phyloP scores from a whole-genome alignment of 1,140 invertebrate species.

The Pantala flavescens region DNA sequence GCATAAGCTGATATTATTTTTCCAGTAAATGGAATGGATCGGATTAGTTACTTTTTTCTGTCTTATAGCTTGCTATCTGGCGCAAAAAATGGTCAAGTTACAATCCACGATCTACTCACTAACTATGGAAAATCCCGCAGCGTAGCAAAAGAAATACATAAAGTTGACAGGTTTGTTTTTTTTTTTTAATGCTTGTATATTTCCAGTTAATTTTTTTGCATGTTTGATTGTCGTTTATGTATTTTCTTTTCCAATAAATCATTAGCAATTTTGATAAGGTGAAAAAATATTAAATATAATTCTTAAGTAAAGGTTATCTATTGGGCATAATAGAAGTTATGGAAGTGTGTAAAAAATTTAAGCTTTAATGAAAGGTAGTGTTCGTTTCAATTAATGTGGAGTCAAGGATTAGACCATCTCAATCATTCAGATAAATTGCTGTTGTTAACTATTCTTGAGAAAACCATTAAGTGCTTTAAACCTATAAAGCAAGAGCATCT shows the following conservation, averaged over 20 bases:
- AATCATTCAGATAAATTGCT: too few relatives aligned
- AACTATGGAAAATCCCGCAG: not conserved
- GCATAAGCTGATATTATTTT: too few relatives aligned
- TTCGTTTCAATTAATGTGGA: too few relatives aligned
- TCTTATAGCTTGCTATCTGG: slow-evolving; percentile 15
- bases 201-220: not conserved
- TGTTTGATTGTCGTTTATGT: not conserved
- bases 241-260: not conserved
- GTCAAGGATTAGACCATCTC: too few relatives aligned
- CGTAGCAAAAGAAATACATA: not conserved
- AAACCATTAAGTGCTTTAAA: too few relatives aligned
- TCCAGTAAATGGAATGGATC: too few relatives aligned
- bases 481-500: too few relatives aligned
- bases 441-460: too few relatives aligned
- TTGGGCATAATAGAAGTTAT: not conserved
- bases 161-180: not conserved
- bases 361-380: too few relatives aligned
- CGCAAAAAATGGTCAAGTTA: not conserved
- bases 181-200: not conserved
- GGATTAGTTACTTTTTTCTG: not conserved
- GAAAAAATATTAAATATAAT: not conserved
- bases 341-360: not conserved
- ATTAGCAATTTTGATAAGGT: not conserved
- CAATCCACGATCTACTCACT: not conserved
- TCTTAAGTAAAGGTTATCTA: not conserved